These are phyloP conservation scores for Puffinus mauretanicus DNA, from an alignment of 2,113 vertebrate genomes.

Conservation along the genomic window DNA sequence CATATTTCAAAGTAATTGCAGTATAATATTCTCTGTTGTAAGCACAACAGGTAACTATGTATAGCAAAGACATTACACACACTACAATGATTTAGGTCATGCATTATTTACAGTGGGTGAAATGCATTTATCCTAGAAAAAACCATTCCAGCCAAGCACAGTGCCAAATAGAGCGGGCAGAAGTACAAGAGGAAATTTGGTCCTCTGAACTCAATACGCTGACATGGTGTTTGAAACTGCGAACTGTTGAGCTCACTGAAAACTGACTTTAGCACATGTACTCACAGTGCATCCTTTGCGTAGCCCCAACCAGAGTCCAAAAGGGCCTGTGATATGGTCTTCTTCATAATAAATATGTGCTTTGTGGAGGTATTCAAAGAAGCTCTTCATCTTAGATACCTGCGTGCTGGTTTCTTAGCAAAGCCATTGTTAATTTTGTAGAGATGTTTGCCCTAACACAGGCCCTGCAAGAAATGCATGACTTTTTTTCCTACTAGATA, in stretches of 20 bases:
- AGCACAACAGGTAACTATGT: not conserved
- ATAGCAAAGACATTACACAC: not conserved
- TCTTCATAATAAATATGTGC: not conserved
- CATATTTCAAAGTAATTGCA: conserved; percentile 36
- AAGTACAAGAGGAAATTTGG: not conserved
- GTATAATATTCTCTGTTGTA: conserved; percentile 7
- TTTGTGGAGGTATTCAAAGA: not conserved
- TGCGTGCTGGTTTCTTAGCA: not conserved
- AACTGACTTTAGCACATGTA: not conserved
- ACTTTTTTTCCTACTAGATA: not conserved
- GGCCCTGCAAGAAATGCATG: not conserved
- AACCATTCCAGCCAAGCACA: not conserved
- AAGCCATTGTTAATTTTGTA: not conserved
- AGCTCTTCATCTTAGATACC: not conserved
- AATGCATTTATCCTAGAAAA: conserved; percentile 9
- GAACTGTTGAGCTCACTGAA: not conserved
- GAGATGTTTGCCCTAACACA: not conserved
- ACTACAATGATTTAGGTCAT: not conserved
- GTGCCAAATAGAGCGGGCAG: not conserved
- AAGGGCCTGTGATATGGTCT: not conserved
- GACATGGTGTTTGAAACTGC: not conserved
- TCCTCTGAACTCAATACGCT: not conserved
- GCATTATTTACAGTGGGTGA: not conserved
- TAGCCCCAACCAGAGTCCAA: not conserved
- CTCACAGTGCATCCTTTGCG: not conserved